phyloP scores from a whole-genome alignment of 2,888 invertebrate species.

The Sipha maydis region DNA sequence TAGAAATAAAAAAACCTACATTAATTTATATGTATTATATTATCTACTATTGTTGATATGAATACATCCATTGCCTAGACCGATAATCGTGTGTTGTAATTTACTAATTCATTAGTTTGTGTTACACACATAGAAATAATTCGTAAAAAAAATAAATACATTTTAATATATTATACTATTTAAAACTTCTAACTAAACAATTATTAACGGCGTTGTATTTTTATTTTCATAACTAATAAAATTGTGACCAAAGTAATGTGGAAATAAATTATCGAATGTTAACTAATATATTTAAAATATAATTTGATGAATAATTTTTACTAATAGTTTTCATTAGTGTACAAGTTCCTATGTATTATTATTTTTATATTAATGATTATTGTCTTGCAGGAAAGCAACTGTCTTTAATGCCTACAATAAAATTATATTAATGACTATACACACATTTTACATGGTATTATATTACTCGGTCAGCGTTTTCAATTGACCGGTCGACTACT shows the following conservation, averaged over 20 bases:
- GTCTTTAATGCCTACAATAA: not conserved
- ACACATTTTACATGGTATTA: not conserved
- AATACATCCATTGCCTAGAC: too few relatives aligned
- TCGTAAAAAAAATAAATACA: too few relatives aligned
- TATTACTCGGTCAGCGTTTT: constrained; percentile 12
- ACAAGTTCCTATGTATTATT: not conserved
- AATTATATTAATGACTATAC: constrained; percentile 13
- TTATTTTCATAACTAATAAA: not conserved
- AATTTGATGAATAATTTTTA: not conserved
- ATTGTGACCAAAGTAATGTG: not conserved
- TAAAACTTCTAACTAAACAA: too few relatives aligned
- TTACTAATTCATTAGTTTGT: too few relatives aligned
- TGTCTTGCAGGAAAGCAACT: not conserved
- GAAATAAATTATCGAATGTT: not conserved
- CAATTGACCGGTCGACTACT: not conserved
- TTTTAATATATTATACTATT: too few relatives aligned
- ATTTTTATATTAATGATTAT: not conserved
- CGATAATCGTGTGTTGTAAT: too few relatives aligned
- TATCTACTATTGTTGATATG: too few relatives aligned
- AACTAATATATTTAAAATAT: not conserved
- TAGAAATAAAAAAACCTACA: too few relatives aligned
- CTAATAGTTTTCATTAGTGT: not conserved
- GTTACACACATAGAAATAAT: too few relatives aligned
- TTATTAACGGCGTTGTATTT: not conserved
- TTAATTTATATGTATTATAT: too few relatives aligned